Conservation (phyloP, 2,113 vertebrate species). For the Heterotilapia buettikoferi region DNA sequence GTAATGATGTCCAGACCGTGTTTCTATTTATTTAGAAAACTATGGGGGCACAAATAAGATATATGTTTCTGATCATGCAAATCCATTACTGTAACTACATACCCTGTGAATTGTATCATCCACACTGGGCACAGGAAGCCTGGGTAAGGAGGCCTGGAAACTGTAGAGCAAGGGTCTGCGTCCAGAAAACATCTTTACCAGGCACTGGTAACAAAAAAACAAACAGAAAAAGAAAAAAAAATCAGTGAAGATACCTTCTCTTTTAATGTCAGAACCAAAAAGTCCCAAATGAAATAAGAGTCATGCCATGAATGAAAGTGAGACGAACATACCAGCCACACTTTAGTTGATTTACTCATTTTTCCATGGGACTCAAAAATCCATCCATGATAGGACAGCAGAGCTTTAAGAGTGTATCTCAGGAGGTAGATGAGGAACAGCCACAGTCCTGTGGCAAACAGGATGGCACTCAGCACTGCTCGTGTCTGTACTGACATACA, state of each 20-base stretch:
- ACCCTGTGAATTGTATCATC: slow-evolving; percentile 83
- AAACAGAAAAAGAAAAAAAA: neutral
- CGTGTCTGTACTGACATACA: slow-evolving; percentile 67
- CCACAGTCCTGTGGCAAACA: slow-evolving; percentile 89
- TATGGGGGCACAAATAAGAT: neutral
- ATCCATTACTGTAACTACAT: neutral
- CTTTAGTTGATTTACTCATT: slow-evolving; percentile 77
- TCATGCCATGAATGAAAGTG: neutral
- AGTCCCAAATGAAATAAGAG: neutral
- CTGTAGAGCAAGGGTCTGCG: slow-evolving; percentile 89
- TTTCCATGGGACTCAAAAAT: slow-evolving; percentile 90
- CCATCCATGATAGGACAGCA: slow-evolving; percentile 93
- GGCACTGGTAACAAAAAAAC: slow-evolving; percentile 55
- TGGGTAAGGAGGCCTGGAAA: slow-evolving; percentile 89
- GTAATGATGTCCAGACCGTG: accelerated
- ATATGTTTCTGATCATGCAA: neutral
- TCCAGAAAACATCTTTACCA: slow-evolving; percentile 80
- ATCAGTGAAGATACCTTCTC: neutral
- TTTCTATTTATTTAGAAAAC: neutral
- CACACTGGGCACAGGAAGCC: slow-evolving; percentile 83
- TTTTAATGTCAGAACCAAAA: accelerated
- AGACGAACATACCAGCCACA: slow-evolving; percentile 80
- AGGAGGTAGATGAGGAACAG: slow-evolving; percentile 80
- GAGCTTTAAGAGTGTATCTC: slow-evolving; percentile 79
- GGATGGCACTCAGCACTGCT: slow-evolving; percentile 70